Base-by-base conservation (phyloP, 1,140 invertebrate species). In the Hypothenemus hampei region DNA sequence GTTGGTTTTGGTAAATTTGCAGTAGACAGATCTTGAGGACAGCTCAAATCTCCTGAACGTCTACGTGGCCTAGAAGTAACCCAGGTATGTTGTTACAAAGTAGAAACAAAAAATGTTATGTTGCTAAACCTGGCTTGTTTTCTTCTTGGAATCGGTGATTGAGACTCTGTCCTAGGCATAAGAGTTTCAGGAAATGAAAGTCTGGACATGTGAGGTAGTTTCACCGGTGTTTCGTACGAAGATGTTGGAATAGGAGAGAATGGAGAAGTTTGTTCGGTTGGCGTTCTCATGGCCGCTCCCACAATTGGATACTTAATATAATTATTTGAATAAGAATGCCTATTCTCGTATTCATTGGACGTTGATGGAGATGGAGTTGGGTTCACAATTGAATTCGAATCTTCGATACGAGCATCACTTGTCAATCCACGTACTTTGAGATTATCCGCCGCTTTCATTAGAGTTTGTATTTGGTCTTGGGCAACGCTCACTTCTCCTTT, bases 401-500 rank as follows among this genome's bases (percentile, higher is more conserved):
- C 67, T 22, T 84, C 81, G 22, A 78, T 75, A 18, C 77, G 74
- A 56, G 86, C 83, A 48, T 86, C 85, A 53, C 85, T 83, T 0
- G 85, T 84, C 23, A 91, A 69, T 1, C 87, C 87, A 15, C 87
- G 78, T 15, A 91, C 83, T 68, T 93, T 87, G 44, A 94, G 75
- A 44, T 84, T 88, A 64, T 92, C 89, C 0, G 90, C 91, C 0
- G 89, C 89, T 63, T 87, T 84, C 63, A 94, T 88, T 39, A 94
- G 75, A 7, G 82, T 82, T 18, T 84, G 78, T 0, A 93, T 74
- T 26, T 90, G 86, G 58, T 92, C 88, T 62, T 91, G 87, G 0
- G 82, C 82, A 2, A 93, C 87, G 45, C 85, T 87, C 44, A 93
- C 89, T 73, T 93, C 89, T 21, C 91, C 91, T 45, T 86, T 83